Evolutionary conservation across 1,140 invertebrate species (phyloP).

Genomic region (Sycophila sp.): DNA sequence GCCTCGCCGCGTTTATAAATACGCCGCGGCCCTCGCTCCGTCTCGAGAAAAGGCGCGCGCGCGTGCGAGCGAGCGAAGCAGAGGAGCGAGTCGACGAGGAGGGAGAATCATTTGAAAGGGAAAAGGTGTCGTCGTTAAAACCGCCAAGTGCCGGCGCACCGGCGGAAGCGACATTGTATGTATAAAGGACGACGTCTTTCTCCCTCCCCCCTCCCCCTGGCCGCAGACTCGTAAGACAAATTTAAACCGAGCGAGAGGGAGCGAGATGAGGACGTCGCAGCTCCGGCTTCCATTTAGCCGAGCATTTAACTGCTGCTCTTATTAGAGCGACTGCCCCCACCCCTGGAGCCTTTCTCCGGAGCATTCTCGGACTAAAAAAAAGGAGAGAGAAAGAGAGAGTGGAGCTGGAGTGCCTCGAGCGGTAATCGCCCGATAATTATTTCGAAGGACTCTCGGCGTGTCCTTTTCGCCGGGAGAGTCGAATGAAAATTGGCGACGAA

Average conservation of each 20-base stretch:
- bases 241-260: not conserved
- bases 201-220: not conserved
- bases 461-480: not conserved
- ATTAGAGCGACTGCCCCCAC: not conserved
- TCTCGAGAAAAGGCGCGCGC: not conserved
- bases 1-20: not conserved
- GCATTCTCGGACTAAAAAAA: no score
- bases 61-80: not conserved
- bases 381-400: not conserved
- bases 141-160: slow-evolving; percentile 3
- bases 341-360: no score
- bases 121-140: slow-evolving; percentile 29
- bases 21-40: not conserved
- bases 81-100: not conserved
- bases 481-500: slow-evolving; percentile 1
- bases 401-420: not conserved
- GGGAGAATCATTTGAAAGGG: slow-evolving; percentile 10
- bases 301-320: not conserved
- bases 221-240: slow-evolving; percentile 11
- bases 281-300: not conserved
- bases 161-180: slow-evolving; percentile 25
- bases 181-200: not conserved
- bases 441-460: not conserved
- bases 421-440: slow-evolving; percentile 17
- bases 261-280: not conserved